These are phyloP conservation scores for Frankliniella fusca DNA, from an alignment of 2,888 invertebrate genomes.

Conservation along the genomic window DNA sequence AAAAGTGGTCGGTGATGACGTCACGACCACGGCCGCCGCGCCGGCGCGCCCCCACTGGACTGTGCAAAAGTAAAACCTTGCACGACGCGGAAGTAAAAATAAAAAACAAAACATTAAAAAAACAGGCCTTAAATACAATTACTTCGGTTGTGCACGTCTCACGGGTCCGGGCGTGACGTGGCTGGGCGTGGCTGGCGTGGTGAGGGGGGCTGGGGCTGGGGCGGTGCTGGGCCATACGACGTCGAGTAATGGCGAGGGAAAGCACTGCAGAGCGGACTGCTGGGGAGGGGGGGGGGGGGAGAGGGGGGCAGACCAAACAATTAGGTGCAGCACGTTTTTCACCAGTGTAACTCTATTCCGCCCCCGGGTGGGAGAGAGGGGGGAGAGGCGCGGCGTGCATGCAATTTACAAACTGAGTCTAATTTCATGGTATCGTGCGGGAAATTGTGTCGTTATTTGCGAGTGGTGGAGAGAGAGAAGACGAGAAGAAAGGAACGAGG, in stretches of 20 bases:
- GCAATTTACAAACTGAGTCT: slow-evolving; percentile 6
- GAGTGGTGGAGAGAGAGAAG: background rate
- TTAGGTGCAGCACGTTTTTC: background rate
- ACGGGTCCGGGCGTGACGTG: background rate
- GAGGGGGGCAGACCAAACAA: background rate
- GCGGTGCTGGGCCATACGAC: background rate
- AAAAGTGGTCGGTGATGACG: too few relatives aligned
- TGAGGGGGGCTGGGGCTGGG: background rate
- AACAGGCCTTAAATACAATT: background rate
- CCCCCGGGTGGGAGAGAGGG: background rate
- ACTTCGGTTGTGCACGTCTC: background rate
- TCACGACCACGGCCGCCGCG: too few relatives aligned
- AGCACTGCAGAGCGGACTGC: background rate
- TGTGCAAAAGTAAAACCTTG: too few relatives aligned
- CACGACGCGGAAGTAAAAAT: too few relatives aligned
- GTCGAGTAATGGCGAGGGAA: slow-evolving; percentile 1
- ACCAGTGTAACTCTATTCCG: slow-evolving; percentile 10
- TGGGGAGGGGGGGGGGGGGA: background rate
- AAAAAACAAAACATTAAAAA: too few relatives aligned
- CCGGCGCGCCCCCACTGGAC: too few relatives aligned
- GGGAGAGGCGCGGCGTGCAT: background rate
- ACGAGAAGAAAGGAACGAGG: too few relatives aligned
- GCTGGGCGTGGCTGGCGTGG: background rate
- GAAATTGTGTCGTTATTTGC: background rate
- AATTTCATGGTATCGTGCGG: slow-evolving; percentile 10